These are phyloP conservation scores for Hylaeus volcanicus DNA, from an alignment of 1,140 invertebrate species.

Conservation along the genomic window DNA sequence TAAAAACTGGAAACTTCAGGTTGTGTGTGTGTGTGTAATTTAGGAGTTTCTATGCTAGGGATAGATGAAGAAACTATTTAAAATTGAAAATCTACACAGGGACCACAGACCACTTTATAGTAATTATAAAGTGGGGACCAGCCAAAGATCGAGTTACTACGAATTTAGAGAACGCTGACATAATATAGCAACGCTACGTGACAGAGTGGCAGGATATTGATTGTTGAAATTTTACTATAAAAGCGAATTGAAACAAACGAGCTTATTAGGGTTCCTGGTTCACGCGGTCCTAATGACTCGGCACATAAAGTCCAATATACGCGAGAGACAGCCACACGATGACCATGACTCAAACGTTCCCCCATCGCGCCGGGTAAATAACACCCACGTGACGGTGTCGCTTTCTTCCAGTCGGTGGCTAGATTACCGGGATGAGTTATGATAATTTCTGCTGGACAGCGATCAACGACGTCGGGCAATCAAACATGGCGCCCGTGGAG, in stretches of 20 bases:
- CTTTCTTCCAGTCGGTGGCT: conserved; percentile 74
- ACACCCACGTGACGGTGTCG: conserved; percentile 72
- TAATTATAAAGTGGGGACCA: too few relatives aligned
- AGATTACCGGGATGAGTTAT: conserved; percentile 78
- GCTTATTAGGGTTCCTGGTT: conserved; percentile 53
- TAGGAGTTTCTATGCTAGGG: too few relatives aligned
- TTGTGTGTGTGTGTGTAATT: too few relatives aligned
- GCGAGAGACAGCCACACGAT: conserved; percentile 46
- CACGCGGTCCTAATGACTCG: conserved; percentile 56
- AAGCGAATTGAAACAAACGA: conserved; percentile 50
- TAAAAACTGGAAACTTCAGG: neutral
- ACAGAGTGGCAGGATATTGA: conserved; percentile 9
- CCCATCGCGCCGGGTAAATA: conserved; percentile 62
- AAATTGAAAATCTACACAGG: too few relatives aligned
- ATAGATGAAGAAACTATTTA: too few relatives aligned
- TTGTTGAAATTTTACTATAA: conserved; percentile 46
- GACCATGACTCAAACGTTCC: conserved; percentile 67
- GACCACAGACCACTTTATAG: too few relatives aligned
- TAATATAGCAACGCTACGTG: too few relatives aligned
- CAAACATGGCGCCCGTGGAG: conserved; percentile 76
- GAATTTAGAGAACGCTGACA: too few relatives aligned
- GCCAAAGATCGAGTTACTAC: too few relatives aligned
- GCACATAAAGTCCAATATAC: conserved; percentile 64
- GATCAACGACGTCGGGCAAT: conserved; percentile 77
- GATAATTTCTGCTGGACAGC: conserved; percentile 77